Evolutionary conservation across 2,888 invertebrate species (phyloP), one percentile per base, ranked within the genome.

Genomic region (Sphecodes monilicornis): DNA sequence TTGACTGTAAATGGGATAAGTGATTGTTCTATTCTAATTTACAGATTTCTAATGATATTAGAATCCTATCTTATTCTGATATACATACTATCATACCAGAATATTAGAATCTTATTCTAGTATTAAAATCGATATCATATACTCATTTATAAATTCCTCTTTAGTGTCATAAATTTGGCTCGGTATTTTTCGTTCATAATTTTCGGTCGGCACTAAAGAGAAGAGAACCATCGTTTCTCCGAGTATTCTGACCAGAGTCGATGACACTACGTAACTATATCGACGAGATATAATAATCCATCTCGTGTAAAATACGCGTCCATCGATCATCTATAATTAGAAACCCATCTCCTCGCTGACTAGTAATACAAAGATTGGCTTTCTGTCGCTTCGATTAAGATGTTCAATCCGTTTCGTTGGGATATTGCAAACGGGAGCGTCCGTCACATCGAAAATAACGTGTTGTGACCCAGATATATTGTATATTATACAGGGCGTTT

Each of bases 301-400:
- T 43, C 41, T 18, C 5, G 43, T 54, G 54, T 74, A 79, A 66
- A 73, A 68, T 69, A 78, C 18, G 72, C n/a, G 29, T 3, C 26
- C 46, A 66, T 78, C 72, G 78, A 78, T 78, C 78, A 39, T 13
- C 66, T 50, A 66, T 66, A 50, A 78, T 78, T 72, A 72, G 64
- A 72, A 72, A 46, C 39, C n/a, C 43, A 57, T 43, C 18, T 75
- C 32, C n/a, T 5, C n/a, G 39, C 22, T 18, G 66, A n/a, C n/a
- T 39, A 11, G 22, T 66, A 11, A 66, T 36, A 22, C 0, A 39
- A 66, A 66, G n/a, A 66, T 66, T n/a, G 66, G 36, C 22, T 66
- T 66, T 36, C 66, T n/a, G 66, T 66, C 36, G 39, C 22, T 36
- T 10, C 36, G 36, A n/a, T 66, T 36, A 66, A 36, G 66, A 36